Percentiles rank a stretch among this genome's conserved stretches.
These are phyloP conservation scores for Parotocinclus haroldoi DNA, from an alignment of 2,797 vertebrate species.

Conservation along the genomic window DNA sequence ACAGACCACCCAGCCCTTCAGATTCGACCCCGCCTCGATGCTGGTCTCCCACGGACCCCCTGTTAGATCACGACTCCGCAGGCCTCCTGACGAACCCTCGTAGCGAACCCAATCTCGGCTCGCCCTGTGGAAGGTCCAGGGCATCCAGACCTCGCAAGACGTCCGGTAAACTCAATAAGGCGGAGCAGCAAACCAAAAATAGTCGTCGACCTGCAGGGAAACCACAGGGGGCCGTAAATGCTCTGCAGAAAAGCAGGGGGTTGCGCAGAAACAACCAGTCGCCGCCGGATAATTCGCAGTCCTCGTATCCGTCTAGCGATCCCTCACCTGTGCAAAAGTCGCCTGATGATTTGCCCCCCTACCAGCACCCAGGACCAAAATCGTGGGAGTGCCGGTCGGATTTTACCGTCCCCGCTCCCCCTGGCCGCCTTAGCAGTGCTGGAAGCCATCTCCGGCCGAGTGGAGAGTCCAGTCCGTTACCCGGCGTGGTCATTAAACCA, in stretches of 20 bases:
- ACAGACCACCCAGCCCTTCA: constrained; percentile 85
- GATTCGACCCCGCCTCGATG: constrained; percentile 91
- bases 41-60: constrained; percentile 94
- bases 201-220: constrained; percentile 60
- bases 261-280: constrained; percentile 53
- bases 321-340: constrained; percentile 57
- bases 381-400: constrained; percentile 66
- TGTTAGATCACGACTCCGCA: constrained; percentile 72
- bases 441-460: too few species aligned
- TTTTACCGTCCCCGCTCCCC: constrained; percentile 58
- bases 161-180: constrained; percentile 58
- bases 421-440: constrained; percentile 20
- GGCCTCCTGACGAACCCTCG: constrained; percentile 78
- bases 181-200: constrained; percentile 64
- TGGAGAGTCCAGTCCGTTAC: too few species aligned
- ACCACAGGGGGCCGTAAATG: constrained; percentile 62
- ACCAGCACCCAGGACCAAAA: constrained; percentile 72
- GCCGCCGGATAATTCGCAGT: constrained; percentile 59
- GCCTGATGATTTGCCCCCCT: constrained; percentile 65
- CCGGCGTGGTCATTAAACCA: constrained; percentile 35
- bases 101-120: constrained; percentile 71
- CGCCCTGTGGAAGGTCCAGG: constrained; percentile 62
- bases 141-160: constrained; percentile 73
- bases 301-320: constrained; percentile 66
- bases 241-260: constrained; percentile 55